phyloP scores from a whole-genome alignment of 2,888 invertebrate species.

The Scaptomyza caliginosa region DNA sequence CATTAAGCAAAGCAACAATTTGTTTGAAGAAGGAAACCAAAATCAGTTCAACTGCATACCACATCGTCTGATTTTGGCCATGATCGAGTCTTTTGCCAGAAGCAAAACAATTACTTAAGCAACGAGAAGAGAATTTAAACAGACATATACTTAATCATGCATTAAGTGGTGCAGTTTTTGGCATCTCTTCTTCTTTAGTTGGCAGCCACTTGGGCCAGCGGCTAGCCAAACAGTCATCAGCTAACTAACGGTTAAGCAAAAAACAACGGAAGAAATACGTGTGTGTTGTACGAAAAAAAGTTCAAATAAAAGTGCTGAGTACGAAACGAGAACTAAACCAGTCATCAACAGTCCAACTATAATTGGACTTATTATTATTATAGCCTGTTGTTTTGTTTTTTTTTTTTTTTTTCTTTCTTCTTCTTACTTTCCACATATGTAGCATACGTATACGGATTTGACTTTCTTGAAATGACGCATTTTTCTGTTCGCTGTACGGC shows the following conservation, averaged over 20 bases:
- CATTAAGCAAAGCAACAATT: neutral
- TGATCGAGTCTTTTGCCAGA: neutral
- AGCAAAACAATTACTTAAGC: neutral
- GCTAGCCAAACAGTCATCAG: conserved; percentile 10
- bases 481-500: conserved; percentile 27
- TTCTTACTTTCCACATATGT: neutral
- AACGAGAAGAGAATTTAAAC: neutral
- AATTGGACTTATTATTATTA: conserved; percentile 63
- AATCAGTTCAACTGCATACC: neutral
- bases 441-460: conserved; percentile 7
- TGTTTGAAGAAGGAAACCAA: neutral
- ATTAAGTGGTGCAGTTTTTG: neutral
- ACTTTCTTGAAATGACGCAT: conserved; percentile 57
- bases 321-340: conserved; percentile 19
- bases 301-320: conserved; percentile 42
- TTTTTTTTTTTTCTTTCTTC: neutral
- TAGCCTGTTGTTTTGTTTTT: conserved; percentile 13
- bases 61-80: neutral
- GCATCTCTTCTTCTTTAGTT: conserved; percentile 3
- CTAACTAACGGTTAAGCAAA: conserved; percentile 49
- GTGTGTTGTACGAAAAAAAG: too few relatives aligned
- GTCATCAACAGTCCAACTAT: conserved; percentile 16
- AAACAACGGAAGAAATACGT: neutral
- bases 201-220: conserved; percentile 16
- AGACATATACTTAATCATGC: neutral